These are phyloP conservation scores for Herpetotheres cachinnans DNA, from an alignment of 2,113 vertebrate genomes.

Conservation along the genomic window DNA sequence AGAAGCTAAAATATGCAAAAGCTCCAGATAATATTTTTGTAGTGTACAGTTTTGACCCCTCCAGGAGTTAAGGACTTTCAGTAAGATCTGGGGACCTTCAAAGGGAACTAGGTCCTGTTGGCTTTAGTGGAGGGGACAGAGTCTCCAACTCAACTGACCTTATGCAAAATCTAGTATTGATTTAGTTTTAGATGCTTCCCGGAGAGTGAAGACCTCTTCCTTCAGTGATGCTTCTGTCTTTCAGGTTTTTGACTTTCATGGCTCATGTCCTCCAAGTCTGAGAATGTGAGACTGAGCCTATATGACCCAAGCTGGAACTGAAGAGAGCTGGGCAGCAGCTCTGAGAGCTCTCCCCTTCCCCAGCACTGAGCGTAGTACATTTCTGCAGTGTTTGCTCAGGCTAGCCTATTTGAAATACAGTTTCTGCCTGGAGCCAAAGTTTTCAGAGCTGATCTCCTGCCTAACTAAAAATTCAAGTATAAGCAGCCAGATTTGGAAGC, in stretches of 20 bases:
- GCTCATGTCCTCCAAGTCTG: background rate
- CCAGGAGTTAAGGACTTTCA: background rate
- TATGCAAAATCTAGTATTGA: background rate
- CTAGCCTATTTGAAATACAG: background rate
- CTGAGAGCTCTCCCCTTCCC: background rate
- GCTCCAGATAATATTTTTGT: background rate
- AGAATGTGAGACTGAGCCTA: background rate
- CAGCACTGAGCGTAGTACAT: background rate
- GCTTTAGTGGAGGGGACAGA: background rate
- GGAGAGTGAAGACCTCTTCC: background rate
- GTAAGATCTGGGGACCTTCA: background rate
- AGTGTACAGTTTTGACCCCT: background rate
- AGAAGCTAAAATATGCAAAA: background rate
- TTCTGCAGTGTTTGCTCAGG: background rate
- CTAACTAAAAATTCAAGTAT: background rate
- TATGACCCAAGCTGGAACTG: background rate
- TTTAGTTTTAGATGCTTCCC: background rate
- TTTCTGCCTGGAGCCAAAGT: background rate
- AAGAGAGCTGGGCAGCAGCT: background rate
- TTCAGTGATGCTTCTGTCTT: background rate
- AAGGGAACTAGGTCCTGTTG: background rate
- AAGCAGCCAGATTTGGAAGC: constrained; percentile 12
- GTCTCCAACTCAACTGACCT: background rate
- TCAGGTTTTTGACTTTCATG: background rate
- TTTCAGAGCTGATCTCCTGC: background rate